phyloP scores from a whole-genome alignment of 2,797 vertebrate species.

The Betta splendens region DNA sequence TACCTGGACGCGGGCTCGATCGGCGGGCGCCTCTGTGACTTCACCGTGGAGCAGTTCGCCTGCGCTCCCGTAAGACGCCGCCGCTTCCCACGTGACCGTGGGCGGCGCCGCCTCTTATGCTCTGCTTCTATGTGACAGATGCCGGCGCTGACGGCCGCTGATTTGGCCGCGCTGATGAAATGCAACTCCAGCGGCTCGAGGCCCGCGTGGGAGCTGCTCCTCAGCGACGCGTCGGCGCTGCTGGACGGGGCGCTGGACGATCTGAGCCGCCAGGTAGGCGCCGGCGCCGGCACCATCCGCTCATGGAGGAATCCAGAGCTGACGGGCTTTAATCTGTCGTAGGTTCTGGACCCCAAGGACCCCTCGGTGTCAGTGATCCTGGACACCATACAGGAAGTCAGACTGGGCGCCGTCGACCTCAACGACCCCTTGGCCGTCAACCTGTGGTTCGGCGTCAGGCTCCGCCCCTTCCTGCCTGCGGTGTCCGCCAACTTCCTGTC shows the following conservation, averaged over 20 bases:
- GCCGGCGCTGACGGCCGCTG: slow-evolving; percentile 35
- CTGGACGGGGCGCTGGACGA: slow-evolving; percentile 73
- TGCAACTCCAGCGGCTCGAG: slow-evolving; percentile 55
- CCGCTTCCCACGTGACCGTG: not conserved
- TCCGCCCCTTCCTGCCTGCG: slow-evolving; percentile 68
- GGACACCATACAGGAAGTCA: slow-evolving; percentile 70
- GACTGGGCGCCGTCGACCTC: slow-evolving; percentile 58
- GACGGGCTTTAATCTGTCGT: not conserved
- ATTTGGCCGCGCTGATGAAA: slow-evolving; percentile 55
- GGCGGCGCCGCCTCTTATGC: not conserved
- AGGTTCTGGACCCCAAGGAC: slow-evolving; percentile 57
- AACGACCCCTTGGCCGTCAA: slow-evolving; percentile 50
- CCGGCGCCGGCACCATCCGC: no score
- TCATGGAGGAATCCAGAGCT: no score
- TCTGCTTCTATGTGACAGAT: slow-evolving; percentile 34
- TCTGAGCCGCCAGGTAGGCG: slow-evolving; percentile 59
- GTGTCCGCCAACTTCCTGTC: slow-evolving; percentile 70
- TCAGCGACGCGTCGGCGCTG: slow-evolving; percentile 55
- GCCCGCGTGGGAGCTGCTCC: slow-evolving; percentile 70
- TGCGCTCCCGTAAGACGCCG: slow-evolving; percentile 60
- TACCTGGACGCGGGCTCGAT: slow-evolving; percentile 26
- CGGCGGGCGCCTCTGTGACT: slow-evolving; percentile 41
- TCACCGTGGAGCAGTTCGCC: slow-evolving; percentile 55
- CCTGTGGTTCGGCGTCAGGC: slow-evolving; percentile 68
- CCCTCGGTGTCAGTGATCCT: slow-evolving; percentile 50